Evolutionary conservation across 2,113 vertebrate species (phyloP).

Genomic region (Oxyura jamaicensis): DNA sequence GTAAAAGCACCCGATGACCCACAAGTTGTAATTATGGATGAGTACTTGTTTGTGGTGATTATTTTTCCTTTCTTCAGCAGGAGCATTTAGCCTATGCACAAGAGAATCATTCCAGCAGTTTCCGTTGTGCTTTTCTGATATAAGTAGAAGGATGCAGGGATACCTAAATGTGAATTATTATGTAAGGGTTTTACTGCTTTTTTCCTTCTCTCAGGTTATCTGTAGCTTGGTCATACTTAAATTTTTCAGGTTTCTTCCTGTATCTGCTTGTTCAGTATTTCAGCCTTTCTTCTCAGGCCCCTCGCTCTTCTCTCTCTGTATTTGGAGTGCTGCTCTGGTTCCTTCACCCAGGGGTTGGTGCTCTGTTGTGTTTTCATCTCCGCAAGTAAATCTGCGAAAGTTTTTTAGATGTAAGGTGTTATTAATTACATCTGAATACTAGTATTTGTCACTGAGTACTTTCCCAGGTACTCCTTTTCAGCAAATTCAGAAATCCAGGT

Average conservation of each 20-base stretch:
- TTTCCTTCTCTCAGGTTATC: not conserved
- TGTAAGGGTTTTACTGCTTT: not conserved
- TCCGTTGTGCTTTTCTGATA: not conserved
- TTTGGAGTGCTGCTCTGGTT: slow-evolving; percentile 15
- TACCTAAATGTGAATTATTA: not conserved
- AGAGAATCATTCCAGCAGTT: not conserved
- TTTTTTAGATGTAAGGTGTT: not conserved
- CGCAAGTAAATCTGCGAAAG: not conserved
- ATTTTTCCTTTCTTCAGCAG: not conserved
- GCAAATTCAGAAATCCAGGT: not conserved
- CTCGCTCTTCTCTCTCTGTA: not conserved
- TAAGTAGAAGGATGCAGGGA: not conserved
- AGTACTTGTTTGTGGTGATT: not conserved
- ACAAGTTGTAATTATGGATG: not conserved
- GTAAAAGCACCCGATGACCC: not conserved
- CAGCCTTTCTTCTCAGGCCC: not conserved
- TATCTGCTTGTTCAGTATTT: not conserved
- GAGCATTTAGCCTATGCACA: not conserved
- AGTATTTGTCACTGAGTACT: not conserved
- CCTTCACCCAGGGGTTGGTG: slow-evolving; percentile 8
- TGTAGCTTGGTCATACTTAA: not conserved
- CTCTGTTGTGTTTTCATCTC: not conserved
- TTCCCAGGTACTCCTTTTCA: not conserved
- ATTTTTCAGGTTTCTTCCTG: not conserved
- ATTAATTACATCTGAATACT: not conserved